These are phyloP conservation scores for Alosa alosa DNA, from an alignment of 2,113 vertebrate species.

Conservation along the genomic window DNA sequence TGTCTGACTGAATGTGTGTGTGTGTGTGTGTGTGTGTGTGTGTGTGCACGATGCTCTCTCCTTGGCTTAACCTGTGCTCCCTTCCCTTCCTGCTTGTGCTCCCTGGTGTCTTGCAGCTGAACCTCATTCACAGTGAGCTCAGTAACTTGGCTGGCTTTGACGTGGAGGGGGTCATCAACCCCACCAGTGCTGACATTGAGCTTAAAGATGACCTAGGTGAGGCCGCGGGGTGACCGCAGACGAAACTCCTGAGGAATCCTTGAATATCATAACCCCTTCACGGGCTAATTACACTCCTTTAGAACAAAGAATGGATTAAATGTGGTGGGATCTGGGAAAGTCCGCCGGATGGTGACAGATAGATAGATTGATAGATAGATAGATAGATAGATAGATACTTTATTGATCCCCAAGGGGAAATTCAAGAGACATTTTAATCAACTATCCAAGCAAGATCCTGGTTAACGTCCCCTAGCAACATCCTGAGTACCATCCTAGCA, in stretches of 20 bases:
- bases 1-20: not conserved
- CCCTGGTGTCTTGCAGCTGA: slow-evolving; percentile 83
- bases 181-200: slow-evolving; percentile 99
- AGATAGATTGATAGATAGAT: too few relatives aligned
- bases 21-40: not conserved
- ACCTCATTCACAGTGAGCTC: slow-evolving; percentile 99
- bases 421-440: too few relatives aligned
- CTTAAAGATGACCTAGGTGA: slow-evolving; percentile 99
- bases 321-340: too few relatives aligned
- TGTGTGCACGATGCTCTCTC: not conserved
- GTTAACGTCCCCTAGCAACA: too few relatives aligned
- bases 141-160: slow-evolving; percentile 99
- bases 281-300: not conserved
- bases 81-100: slow-evolving; percentile 53
- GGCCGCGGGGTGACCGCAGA: slow-evolving; percentile 22
- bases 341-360: too few relatives aligned
- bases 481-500: too few relatives aligned
- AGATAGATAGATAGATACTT: too few relatives aligned
- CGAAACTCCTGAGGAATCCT: slow-evolving; percentile 54
- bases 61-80: slow-evolving; percentile 48
- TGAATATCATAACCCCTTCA: slow-evolving; percentile 34
- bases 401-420: too few relatives aligned
- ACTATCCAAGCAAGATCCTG: too few relatives aligned
- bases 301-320: too few relatives aligned
- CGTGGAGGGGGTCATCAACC: slow-evolving; percentile 99